Percentiles rank a stretch among this genome's conserved stretches.
These are phyloP conservation scores for Leptothorax acervorum DNA, from an alignment of 2,888 invertebrate species.

Conservation along the genomic window DNA sequence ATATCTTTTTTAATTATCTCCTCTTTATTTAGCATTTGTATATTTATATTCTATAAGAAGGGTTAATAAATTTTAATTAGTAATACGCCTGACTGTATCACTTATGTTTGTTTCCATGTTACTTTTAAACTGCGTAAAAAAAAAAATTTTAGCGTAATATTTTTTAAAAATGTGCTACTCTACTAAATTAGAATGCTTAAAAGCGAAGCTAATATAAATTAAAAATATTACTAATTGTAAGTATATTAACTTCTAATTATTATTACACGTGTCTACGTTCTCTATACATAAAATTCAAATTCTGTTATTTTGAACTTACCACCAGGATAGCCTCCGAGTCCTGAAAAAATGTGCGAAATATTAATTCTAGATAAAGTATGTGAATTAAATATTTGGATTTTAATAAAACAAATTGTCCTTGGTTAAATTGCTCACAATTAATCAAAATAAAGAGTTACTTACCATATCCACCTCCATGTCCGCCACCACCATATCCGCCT, in stretches of 20 bases:
- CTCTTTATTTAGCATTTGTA: background rate
- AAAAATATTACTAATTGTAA: background rate
- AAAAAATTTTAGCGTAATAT: background rate
- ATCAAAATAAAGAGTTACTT: slow-evolving; percentile 8
- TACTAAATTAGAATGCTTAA: background rate
- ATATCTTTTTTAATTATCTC: background rate
- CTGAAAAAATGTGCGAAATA: slow-evolving; percentile 2
- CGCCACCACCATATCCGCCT: too few species aligned
- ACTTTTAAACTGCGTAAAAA: background rate
- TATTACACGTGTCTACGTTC: background rate
- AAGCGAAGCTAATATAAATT: background rate
- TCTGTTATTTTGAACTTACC: slow-evolving; percentile 7
- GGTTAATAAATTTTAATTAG: background rate
- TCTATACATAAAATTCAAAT: background rate
- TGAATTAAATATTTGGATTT: background rate
- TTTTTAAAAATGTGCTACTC: background rate
- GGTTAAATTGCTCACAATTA: background rate
- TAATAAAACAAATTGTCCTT: background rate
- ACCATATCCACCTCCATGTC: slow-evolving; percentile 4
- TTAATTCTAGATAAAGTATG: background rate
- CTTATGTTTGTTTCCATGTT: background rate
- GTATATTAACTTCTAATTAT: background rate
- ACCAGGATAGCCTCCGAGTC: slow-evolving; percentile 10
- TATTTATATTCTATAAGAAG: background rate
- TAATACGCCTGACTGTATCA: background rate